Evolutionary conservation across 2,113 vertebrate genomes (phyloP), one percentile per base, ranked within the genome.

Genomic region (Zosterops borbonicus): DNA sequence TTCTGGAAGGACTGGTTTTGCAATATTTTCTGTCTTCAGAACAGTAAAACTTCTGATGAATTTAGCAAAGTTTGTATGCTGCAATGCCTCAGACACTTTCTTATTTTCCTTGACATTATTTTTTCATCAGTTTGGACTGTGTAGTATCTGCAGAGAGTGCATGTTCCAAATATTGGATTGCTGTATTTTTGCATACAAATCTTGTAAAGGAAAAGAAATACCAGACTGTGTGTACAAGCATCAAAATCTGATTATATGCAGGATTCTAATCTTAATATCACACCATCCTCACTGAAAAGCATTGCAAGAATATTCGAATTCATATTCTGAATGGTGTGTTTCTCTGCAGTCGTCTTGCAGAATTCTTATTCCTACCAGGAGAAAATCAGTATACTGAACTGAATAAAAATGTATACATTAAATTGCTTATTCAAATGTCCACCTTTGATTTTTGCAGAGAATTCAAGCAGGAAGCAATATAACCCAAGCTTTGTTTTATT

Each of bases 381-480:
- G 96, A 96, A n/a, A 96, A 97, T 97, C 96, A 96, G 97, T 97
- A 97, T 96, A 97, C 92, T 91, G 97, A 98, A 96, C 90, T 97
- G 97, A 97, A 98, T 98, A 97, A 97, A 98, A 98, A 98, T 97
- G 80, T 98, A 95, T 98, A 97, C 93, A 97, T 98, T 98, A 98
- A 97, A 97, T 98, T 97, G 96, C 96, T 97, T 98, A 98, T 98
- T 98, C 97, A 98, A 95, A 98, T 97, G 97, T 96, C 94, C 97
- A 94, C 94, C 96, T 97, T 96, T 97, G 97, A 97, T 97, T 96
- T 97, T 97, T 95, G 95, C 94, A 97, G 96, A 92, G 89, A 98
- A 98, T 98, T 96, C 96, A 98, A 98, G 96, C 97, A 97, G 92
- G 59, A 96, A 69, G 74, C 88, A 95, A 97, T 97, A 97, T 93